Evolutionary conservation across 1,140 invertebrate genomes (phyloP).

Genomic region (Heliconius hermathena): DNA sequence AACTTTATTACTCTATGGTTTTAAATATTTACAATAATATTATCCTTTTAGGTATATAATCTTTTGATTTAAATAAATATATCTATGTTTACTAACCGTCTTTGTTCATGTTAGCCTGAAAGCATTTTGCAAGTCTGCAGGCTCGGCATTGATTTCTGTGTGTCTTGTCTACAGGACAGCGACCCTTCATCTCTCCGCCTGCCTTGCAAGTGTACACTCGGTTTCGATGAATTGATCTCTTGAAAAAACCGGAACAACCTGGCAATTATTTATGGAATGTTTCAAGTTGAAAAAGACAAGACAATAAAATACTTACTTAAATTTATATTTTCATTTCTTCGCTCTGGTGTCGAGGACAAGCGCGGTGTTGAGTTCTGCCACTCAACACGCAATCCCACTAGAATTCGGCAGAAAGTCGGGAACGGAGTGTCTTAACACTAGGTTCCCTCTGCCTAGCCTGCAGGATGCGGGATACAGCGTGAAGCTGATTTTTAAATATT

Average conservation of each 20-base stretch:
- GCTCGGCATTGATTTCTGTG: constrained; percentile 98
- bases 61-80: not conserved
- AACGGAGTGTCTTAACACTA: too few species aligned
- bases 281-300: not conserved
- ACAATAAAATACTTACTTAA: not conserved
- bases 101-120: constrained; percentile 99
- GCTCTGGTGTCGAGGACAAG: too few species aligned
- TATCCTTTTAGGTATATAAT: too few species aligned
- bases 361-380: too few species aligned
- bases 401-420: too few species aligned
- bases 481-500: too few species aligned
- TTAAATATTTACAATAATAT: too few species aligned
- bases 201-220: constrained; percentile 98
- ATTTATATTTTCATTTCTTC: too few species aligned
- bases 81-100: constrained; percentile 90
- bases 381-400: too few species aligned
- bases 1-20: too few species aligned
- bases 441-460: too few species aligned
- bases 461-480: too few species aligned
- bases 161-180: constrained; percentile 98
- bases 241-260: constrained; percentile 98
- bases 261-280: not conserved
- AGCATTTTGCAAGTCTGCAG: constrained; percentile 97
- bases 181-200: constrained; percentile 94
- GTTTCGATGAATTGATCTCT: constrained; percentile 97